phyloP scores from a whole-genome alignment of 2,888 invertebrate species.

The Eustalomyia histrio region DNA sequence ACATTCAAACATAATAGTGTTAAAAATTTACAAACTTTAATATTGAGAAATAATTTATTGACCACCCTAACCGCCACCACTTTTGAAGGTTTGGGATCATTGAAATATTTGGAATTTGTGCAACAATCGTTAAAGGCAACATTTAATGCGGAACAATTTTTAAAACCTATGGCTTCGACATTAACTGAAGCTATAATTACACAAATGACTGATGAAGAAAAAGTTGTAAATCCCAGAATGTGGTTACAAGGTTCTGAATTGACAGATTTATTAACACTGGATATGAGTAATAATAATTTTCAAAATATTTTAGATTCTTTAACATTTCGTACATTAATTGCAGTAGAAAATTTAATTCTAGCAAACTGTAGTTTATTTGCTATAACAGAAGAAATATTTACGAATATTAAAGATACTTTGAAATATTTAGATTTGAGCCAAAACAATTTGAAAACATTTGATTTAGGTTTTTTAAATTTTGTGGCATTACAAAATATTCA shows the following conservation, averaged over 20 bases:
- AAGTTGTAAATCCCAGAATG: constrained; percentile 1
- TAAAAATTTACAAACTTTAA: constrained; percentile 29
- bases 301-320: not conserved
- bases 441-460: constrained; percentile 41
- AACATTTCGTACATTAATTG: constrained; percentile 25
- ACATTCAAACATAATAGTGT: constrained; percentile 28
- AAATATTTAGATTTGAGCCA: constrained; percentile 26
- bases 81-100: constrained; percentile 30
- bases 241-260: constrained; percentile 36
- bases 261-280: not conserved
- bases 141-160: constrained; percentile 8
- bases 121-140: not conserved
- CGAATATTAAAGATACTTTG: not conserved
- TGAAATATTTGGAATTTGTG: constrained; percentile 33
- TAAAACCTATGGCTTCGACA: not conserved
- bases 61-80: not conserved
- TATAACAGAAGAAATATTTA: constrained; percentile 1
- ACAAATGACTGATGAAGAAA: not conserved
- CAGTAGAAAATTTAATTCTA: constrained; percentile 11
- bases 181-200: not conserved
- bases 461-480: constrained; percentile 1
- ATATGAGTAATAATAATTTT: constrained; percentile 47
- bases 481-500: not conserved
- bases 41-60: constrained; percentile 36
- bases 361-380: constrained; percentile 34